A percentile compares a stretch with the other conserved stretches of the same genome.
Evolutionary conservation across 2,888 invertebrate genomes (phyloP).

Genomic region (Apeira syringaria): DNA sequence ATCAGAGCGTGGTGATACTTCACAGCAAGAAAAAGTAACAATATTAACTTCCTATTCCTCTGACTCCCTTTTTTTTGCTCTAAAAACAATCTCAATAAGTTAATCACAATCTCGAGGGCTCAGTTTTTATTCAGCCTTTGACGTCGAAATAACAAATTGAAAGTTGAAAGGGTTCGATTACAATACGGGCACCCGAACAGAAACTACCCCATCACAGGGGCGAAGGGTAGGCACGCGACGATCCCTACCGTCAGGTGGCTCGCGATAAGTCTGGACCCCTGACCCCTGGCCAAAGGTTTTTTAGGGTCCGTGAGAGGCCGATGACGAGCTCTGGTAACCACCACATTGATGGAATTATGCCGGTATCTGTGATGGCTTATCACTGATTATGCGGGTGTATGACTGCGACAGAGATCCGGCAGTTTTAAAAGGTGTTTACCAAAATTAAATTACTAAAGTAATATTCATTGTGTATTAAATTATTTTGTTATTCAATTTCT

Average conservation of each 20-base stretch:
- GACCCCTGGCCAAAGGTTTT: conserved; percentile 1
- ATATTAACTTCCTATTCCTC: too few species aligned
- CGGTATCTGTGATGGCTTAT: conserved; percentile 16
- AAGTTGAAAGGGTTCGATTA: conserved; percentile 27
- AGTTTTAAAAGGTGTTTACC: neutral
- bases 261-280: conserved; percentile 12
- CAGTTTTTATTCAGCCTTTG: conserved; percentile 16
- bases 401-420: neutral
- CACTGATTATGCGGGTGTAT: conserved; percentile 14
- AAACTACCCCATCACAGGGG: conserved; percentile 20
- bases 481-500: too few species aligned
- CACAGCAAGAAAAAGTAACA: too few species aligned
- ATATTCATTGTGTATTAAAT: too few species aligned
- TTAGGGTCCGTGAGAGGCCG: neutral
- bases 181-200: conserved; percentile 27
- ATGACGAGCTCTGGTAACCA: neutral
- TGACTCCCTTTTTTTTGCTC: neutral
- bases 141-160: conserved; percentile 26
- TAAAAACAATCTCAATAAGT: conserved; percentile 20
- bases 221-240: conserved; percentile 16
- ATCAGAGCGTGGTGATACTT: too few species aligned
- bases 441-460: too few species aligned
- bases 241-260: conserved; percentile 15
- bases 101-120: conserved; percentile 18
- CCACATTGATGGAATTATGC: conserved; percentile 7